Conservation (phyloP, 2,888 invertebrate genomes). For the Phalera bucephala region DNA sequence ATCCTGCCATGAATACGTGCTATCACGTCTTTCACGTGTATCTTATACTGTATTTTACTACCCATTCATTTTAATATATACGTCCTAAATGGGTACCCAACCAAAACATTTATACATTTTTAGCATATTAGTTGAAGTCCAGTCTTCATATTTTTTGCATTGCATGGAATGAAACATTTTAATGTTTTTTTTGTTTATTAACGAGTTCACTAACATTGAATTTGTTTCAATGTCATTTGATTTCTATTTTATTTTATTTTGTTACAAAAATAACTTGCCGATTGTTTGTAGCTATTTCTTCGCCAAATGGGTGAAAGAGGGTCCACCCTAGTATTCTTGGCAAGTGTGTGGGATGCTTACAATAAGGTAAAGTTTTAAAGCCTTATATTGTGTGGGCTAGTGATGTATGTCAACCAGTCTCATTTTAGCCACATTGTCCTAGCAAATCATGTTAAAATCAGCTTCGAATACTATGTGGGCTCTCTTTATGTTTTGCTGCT, state of each 20-base stretch:
- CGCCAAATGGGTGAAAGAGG: constrained; percentile 80
- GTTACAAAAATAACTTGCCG: constrained; percentile 26
- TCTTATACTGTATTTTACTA: too few relatives aligned
- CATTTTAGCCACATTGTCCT: constrained; percentile 49
- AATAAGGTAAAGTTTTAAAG: constrained; percentile 58
- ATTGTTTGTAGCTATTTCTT: constrained; percentile 72
- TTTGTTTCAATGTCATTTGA: constrained; percentile 7
- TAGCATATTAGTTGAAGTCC: too few relatives aligned
- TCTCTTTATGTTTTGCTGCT: constrained; percentile 53
- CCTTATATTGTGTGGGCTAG: constrained; percentile 36
- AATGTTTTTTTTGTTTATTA: constrained; percentile 4
- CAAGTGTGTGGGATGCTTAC: constrained; percentile 65
- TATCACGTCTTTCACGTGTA: too few relatives aligned
- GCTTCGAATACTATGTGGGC: constrained; percentile 56
- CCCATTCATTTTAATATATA: too few relatives aligned
- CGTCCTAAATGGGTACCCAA: too few relatives aligned
- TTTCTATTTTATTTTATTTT: constrained; percentile 7
- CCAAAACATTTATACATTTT: too few relatives aligned
- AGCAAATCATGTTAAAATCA: constrained; percentile 30
- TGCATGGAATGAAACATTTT: too few relatives aligned
- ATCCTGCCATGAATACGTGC: too few relatives aligned
- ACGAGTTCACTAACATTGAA: constrained; percentile 10
- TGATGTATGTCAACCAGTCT: constrained; percentile 28
- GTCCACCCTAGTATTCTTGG: constrained; percentile 74
- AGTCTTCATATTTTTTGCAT: too few relatives aligned